These are phyloP conservation scores for Hydrozoanthus tunicans DNA, from an alignment of 64 coral and sea anemone species.

Conservation along the genomic window DNA sequence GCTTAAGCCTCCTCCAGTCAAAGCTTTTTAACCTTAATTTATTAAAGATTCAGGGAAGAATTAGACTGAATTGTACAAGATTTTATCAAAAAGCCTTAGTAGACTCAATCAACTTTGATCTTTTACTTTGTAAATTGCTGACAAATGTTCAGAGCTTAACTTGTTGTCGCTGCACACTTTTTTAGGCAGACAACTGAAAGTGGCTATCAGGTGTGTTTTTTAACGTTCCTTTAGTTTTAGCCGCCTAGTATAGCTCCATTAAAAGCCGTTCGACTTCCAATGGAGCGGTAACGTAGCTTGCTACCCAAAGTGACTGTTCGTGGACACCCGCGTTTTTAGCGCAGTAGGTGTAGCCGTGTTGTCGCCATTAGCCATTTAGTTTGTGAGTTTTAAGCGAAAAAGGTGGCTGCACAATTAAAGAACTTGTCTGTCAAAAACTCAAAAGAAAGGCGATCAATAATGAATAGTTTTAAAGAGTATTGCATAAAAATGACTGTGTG, in stretches of 20 bases:
- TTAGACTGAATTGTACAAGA: background rate
- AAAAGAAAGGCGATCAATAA: background rate
- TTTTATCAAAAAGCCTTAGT: no score
- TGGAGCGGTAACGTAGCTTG: conserved; percentile 1
- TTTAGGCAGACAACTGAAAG: background rate
- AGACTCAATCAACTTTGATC: no score
- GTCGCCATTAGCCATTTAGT: conserved; percentile 21
- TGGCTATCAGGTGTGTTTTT: conserved; percentile 5
- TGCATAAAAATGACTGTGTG: background rate
- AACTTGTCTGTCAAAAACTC: conserved; percentile 19
- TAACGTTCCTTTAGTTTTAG: background rate
- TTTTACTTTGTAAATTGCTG: no score
- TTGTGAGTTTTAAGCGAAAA: background rate
- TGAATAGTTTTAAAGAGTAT: conserved; percentile 8
- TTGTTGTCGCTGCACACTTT: background rate
- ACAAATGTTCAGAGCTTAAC: no score
- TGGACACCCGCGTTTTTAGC: background rate
- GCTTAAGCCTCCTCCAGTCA: background rate
- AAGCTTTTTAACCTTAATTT: conserved; percentile 14
- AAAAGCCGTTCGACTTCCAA: conserved; percentile 10
- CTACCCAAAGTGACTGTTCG: background rate
- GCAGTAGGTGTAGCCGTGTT: conserved; percentile 17
- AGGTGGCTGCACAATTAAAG: conserved; percentile 5
- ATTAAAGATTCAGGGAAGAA: background rate
- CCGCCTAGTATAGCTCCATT: background rate